phyloP scores from a whole-genome alignment of 1,140 invertebrate species.

The Paraescarpia echinospica region DNA sequence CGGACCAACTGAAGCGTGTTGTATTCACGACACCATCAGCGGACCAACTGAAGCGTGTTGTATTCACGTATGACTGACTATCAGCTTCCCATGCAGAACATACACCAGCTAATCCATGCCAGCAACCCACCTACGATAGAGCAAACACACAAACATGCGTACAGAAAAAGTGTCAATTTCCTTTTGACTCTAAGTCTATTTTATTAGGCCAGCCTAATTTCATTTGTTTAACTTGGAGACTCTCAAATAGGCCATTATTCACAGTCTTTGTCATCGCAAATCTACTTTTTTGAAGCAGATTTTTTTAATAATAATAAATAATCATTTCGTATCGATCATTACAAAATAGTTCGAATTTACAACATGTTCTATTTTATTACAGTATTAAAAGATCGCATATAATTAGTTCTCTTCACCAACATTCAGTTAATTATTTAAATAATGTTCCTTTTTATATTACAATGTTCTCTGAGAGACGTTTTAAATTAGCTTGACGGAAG shows the following conservation, averaged over 20 bases:
- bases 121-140: too few relatives aligned
- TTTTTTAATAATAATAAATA: neutral
- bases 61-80: too few relatives aligned
- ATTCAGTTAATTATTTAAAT: neutral
- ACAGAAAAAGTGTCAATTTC: too few relatives aligned
- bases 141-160: too few relatives aligned
- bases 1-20: too few relatives aligned
- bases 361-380: neutral
- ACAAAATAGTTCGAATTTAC: neutral
- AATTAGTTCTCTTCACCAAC: neutral
- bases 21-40: too few relatives aligned
- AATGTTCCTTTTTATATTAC: neutral
- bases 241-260: neutral
- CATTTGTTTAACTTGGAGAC: neutral
- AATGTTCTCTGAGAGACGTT: neutral
- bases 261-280: neutral
- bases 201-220: neutral
- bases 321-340: neutral
- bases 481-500: neutral
- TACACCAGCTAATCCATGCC: too few relatives aligned
- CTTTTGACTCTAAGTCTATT: too few relatives aligned
- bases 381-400: neutral
- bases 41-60: too few relatives aligned
- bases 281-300: neutral
- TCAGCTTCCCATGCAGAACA: too few relatives aligned